Base-by-base conservation (phyloP, 2,888 invertebrate species). In the Hirtodrosophila trivittata region DNA sequence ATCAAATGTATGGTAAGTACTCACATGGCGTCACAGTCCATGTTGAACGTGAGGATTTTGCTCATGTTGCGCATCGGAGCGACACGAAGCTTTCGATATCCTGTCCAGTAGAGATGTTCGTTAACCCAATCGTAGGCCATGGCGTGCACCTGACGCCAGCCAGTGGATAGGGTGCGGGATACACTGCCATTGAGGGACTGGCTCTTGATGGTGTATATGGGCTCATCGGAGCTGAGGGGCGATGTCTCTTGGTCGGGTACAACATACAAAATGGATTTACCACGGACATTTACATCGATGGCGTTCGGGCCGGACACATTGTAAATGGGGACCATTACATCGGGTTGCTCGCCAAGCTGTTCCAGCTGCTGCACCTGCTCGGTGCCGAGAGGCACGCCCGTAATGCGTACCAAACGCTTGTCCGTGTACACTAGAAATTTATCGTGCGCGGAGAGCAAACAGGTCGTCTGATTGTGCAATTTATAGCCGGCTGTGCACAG, bases 101-200 rank as follows among this genome's bases (percentile, higher is more conserved):
- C 93, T 47, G 95, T 95, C 95, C 96, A 97, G 91, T 95, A 97
- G 56, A 97, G 89, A 91, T 97, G 96, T 57, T 92, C 90, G 57
- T 94, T 94, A 87, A 96, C 93, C 95, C 96, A 96, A 91, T 97
- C 97, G 55, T 96, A 93, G 30, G 96, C 96, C 67, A 97, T 89
- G 3, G 95, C 95, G 82, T 95, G 75, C 16, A 87, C 80, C 50
- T 76, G 94, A 81, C 94, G 94, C 88, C 93, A 93, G 75, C 92
- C 92, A 1, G 92, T 91, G 10, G 94, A 88, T 80, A 95, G 92
- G 33, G 66, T 60, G 2, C 57, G 75, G 0, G 82, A 66, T 0
- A 81, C 82, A 43, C 84, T 81, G 8, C 94, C 94, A 88, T 94
- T 93, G 43, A 95, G 88, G 64, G 92, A 92, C 88, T 94, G 94